Evolutionary conservation across 2,888 invertebrate genomes (phyloP).

Genomic region (Phorcus lineatus): DNA sequence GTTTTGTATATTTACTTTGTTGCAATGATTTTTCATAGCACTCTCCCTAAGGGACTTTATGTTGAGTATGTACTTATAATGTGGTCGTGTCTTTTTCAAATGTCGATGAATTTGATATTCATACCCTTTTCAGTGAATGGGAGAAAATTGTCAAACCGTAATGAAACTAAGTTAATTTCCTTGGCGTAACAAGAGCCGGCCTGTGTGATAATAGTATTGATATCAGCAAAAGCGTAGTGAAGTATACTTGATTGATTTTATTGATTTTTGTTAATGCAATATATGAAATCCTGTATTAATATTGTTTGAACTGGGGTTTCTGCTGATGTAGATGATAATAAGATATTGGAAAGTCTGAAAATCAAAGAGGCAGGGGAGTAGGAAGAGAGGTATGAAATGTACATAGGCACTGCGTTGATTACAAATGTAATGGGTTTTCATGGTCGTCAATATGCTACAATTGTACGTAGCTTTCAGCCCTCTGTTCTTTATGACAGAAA

Average conservation of each 20-base stretch:
- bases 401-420: not conserved
- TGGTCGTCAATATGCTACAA: not conserved
- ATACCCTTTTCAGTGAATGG: too few relatives aligned
- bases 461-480: not conserved
- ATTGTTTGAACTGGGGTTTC: not conserved
- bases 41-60: too few relatives aligned
- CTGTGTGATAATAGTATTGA: not conserved
- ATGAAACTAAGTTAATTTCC: too few relatives aligned
- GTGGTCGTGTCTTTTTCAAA: too few relatives aligned
- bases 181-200: too few relatives aligned
- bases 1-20: too few relatives aligned
- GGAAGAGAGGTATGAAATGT: not conserved
- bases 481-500: not conserved
- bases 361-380: not conserved
- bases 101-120: too few relatives aligned
- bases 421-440: slow-evolving; percentile 6
- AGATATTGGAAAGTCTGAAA: slow-evolving; percentile 20
- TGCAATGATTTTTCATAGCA: too few relatives aligned
- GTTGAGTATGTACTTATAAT: too few relatives aligned
- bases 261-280: not conserved
- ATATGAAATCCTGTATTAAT: slow-evolving; percentile 1
- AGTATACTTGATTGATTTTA: not conserved
- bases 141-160: too few relatives aligned
- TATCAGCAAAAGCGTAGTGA: not conserved
- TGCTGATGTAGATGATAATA: slow-evolving; percentile 4